Evolutionary conservation across 2,113 vertebrate species (phyloP).

Genomic region (Notarius quadriscutis): DNA sequence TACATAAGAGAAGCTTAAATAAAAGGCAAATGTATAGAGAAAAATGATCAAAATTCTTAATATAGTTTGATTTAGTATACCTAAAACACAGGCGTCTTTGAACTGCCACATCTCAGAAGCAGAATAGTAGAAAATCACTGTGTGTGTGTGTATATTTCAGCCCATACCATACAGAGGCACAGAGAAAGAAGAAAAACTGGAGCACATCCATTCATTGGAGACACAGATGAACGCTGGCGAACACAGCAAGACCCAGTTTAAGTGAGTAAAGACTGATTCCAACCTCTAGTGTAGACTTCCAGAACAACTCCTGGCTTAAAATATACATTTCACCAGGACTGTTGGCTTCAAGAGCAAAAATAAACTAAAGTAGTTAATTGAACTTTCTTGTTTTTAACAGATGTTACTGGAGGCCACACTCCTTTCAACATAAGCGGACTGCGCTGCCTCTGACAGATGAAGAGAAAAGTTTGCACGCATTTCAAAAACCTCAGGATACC

Average conservation of each 20-base stretch:
- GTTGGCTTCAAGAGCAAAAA: neutral
- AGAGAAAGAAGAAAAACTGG: constrained; percentile 15
- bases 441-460: constrained; percentile 54
- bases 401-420: constrained; percentile 41
- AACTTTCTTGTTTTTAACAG: constrained; percentile 41
- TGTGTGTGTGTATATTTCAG: constrained; percentile 52
- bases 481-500: constrained; percentile 23
- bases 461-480: constrained; percentile 48
- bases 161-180: constrained; percentile 52
- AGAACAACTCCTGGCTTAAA: neutral
- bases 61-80: neutral
- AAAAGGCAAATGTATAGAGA: neutral
- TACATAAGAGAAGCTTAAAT: too few species aligned
- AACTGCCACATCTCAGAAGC: neutral
- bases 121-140: neutral
- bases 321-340: neutral
- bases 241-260: constrained; percentile 45
- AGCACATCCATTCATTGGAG: constrained; percentile 40
- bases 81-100: neutral
- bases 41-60: neutral
- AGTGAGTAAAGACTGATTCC: constrained; percentile 39
- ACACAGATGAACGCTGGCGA: constrained; percentile 43
- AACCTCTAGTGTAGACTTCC: neutral
- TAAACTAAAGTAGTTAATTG: neutral
- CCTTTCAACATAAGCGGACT: constrained; percentile 54